Evolutionary conservation across 2,797 vertebrate genomes (phyloP).

Genomic region (Bradypodion ventrale): DNA sequence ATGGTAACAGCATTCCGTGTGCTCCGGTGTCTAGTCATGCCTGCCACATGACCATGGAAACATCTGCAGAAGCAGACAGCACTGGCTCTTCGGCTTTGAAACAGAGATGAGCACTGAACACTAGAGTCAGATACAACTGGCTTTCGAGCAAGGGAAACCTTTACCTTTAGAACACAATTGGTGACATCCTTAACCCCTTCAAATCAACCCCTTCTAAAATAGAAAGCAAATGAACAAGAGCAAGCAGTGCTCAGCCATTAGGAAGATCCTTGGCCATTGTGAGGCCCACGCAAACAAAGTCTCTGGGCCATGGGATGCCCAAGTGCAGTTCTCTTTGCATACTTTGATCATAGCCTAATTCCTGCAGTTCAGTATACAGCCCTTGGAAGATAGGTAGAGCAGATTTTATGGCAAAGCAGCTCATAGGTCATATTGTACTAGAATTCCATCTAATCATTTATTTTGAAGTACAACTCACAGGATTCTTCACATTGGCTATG

Average conservation of each 20-base stretch:
- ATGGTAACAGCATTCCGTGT: too few relatives aligned
- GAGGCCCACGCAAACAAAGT: background rate
- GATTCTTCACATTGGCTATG: background rate
- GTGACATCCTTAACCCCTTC: background rate
- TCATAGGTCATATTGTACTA: background rate
- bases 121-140: too few relatives aligned
- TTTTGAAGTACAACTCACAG: background rate
- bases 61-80: too few relatives aligned
- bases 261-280: background rate
- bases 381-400: background rate
- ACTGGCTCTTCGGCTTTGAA: too few relatives aligned
- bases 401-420: background rate
- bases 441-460: background rate
- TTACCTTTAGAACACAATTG: constrained; percentile 2
- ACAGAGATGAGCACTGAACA: too few relatives aligned
- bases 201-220: background rate
- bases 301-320: background rate
- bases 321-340: background rate
- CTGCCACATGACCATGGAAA: too few relatives aligned
- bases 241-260: background rate
- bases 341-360: background rate
- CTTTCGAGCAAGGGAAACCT: too few relatives aligned
- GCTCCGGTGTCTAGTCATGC: too few relatives aligned
- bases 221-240: background rate
- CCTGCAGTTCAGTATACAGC: background rate